A percentile compares a stretch with the other conserved stretches of the same genome.
phyloP scores from a whole-genome alignment of 2,888 invertebrate genomes.

The Malachius bipustulatus region DNA sequence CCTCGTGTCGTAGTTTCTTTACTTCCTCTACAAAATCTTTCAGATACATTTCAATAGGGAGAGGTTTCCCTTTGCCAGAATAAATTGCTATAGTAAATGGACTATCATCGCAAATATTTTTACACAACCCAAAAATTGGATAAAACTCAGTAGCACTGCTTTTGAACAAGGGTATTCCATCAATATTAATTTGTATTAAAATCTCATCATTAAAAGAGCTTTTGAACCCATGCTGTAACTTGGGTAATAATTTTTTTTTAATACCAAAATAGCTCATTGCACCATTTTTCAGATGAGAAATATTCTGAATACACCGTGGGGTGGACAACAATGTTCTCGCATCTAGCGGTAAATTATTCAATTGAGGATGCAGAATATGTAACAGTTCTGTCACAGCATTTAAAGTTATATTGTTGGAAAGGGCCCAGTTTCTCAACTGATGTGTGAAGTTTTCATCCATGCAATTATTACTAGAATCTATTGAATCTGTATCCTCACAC shows the following conservation, averaged over 20 bases:
- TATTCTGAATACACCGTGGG: conserved; percentile 10
- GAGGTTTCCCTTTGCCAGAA: conserved; percentile 13
- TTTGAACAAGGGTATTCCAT: conserved; percentile 16
- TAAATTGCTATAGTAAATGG: conserved; percentile 16
- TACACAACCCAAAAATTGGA: conserved; percentile 15
- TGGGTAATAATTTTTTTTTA: conserved; percentile 8
- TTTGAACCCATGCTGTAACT: conserved; percentile 10
- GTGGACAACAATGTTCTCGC: conserved; percentile 10
- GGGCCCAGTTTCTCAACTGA: conserved; percentile 9
- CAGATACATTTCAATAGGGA: conserved; percentile 12
- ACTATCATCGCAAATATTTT: conserved; percentile 10
- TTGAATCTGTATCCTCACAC: no score
- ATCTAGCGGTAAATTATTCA: conserved; percentile 10
- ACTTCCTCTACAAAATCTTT: conserved; percentile 14
- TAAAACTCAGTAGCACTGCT: conserved; percentile 15
- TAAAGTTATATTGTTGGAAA: conserved; percentile 9
- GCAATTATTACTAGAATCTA: not conserved
- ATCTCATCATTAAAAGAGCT: conserved; percentile 4
- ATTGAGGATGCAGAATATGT: conserved; percentile 10
- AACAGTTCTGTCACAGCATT: conserved; percentile 9
- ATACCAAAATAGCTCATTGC: conserved; percentile 14
- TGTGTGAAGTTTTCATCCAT: conserved; percentile 6
- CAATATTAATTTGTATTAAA: conserved; percentile 16
- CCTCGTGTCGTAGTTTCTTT: conserved; percentile 5
- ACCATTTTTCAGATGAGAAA: conserved; percentile 11